phyloP scores from a whole-genome alignment of 2,888 invertebrate genomes.

The Encarsia formosa region DNA sequence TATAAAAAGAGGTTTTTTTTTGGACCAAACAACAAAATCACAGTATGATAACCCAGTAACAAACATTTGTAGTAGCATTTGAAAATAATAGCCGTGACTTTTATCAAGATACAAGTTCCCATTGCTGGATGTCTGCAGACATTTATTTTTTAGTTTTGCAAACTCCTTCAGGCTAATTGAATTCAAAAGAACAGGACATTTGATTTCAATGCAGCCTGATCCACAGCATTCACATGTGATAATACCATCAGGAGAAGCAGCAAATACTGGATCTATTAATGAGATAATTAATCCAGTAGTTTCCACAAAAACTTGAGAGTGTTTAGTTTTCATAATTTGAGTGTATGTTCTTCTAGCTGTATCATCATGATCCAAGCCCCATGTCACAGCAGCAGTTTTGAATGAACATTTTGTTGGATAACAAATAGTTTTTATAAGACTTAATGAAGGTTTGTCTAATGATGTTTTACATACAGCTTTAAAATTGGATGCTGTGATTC shows the following conservation, averaged over 20 bases:
- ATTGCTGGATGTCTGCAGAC: not conserved
- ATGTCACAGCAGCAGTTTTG: not conserved
- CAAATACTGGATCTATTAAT: not conserved
- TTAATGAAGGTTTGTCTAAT: not conserved
- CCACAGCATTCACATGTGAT: not conserved
- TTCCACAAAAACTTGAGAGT: not conserved
- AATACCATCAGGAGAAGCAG: not conserved
- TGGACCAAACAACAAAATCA: not conserved
- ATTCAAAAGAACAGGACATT: constrained; percentile 1
- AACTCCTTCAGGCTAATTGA: not conserved
- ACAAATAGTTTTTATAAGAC: constrained; percentile 1
- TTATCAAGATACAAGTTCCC: not conserved
- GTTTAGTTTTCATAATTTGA: not conserved
- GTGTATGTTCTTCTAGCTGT: not conserved
- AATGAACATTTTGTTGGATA: not conserved
- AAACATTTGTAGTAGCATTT: not conserved
- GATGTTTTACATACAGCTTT: not conserved
- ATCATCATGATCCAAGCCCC: not conserved
- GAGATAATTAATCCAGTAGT: not conserved
- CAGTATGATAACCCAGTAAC: not conserved
- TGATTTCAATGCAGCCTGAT: not conserved
- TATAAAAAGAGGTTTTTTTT: not conserved
- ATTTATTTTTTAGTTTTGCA: not conserved
- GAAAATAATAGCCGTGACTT: not conserved
- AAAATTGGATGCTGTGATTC: not conserved